Evolutionary conservation across 2,797 vertebrate species (phyloP), one percentile per base, ranked within the genome.

Genomic region (Heteromormyrus szaboi): DNA sequence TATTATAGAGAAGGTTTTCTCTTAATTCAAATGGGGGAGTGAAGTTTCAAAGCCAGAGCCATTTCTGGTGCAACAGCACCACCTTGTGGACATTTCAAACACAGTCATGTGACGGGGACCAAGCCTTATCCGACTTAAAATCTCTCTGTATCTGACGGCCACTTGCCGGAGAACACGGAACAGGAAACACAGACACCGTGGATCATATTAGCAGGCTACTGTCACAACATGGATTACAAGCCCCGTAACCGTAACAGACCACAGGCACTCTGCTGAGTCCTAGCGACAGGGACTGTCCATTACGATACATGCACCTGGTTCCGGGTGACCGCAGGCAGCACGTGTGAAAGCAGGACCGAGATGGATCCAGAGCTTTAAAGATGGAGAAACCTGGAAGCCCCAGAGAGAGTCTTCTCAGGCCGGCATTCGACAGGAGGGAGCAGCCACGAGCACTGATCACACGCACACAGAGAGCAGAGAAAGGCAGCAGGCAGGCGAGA

Each of bases 51-150:
- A 85, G 25, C 33, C 7, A 51, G 37, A 62, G 37, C 22, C 53
- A 84, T 87, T 88, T 85, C 76, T 51, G 17, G 22, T 65, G 83
- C 33, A n/a, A 53, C 84, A 89, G 53, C 89, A 29, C 90, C 90
- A 83, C 83, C 90, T 87, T 48, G 83, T 87, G 90, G 51, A 54
- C n/a, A 85, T 37, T 48, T 68, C 44, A 76, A 22, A 44, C 29
- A 37, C 22, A 53, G 12, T 41, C 11, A 53, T 1, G 29, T 62
- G 72, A 56, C 46, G 50, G 72, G 50, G 59, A 54, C 72, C 87
- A 44, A 62, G 12, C 51, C 50, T 3, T 76, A 46, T 86, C 50
- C n/a, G 25, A 4, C 46, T 72, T 50, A 7, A 56, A 53, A 53
- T 29, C 19, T 44, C 56, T 68, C 37, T 7, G 41, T 22, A n/a